These are phyloP conservation scores for Sapajus apella DNA, from an alignment of 2,113 vertebrate species.

Conservation along the genomic window DNA sequence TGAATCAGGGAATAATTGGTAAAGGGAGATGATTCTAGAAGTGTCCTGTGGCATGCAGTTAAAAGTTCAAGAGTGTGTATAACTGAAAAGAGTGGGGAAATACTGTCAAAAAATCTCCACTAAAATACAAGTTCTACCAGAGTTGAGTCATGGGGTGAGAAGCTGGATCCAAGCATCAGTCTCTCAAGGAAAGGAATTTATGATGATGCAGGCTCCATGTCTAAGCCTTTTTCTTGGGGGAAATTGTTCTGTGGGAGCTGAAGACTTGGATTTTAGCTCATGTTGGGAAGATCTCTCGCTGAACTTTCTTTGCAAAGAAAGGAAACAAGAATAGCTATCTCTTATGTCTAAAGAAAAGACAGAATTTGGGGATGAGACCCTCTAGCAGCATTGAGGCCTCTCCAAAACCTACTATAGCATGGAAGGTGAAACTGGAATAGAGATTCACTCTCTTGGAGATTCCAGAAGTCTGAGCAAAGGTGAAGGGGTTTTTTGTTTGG, in stretches of 20 bases:
- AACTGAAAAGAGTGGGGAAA: neutral
- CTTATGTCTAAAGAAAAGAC: neutral
- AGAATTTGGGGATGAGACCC: neutral
- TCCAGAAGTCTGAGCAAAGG: neutral
- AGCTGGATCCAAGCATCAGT: neutral
- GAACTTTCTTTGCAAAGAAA: neutral
- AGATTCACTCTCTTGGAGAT: neutral
- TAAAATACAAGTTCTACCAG: neutral
- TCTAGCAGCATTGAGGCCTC: neutral
- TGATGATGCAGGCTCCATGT: neutral
- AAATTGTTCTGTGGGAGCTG: neutral
- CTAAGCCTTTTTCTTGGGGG: neutral
- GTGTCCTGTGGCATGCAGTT: neutral
- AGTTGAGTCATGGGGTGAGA: neutral
- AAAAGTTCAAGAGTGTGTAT: neutral
- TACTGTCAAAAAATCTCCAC: neutral
- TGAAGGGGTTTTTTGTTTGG: neutral
- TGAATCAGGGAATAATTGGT: neutral
- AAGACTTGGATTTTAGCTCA: neutral
- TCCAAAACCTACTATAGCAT: neutral
- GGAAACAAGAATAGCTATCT: neutral
- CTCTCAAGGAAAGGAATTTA: neutral
- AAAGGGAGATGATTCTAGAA: neutral
- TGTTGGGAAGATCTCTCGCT: neutral
- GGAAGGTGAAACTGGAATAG: neutral